Conservation (phyloP, 2,888 invertebrate genomes). For the Lymantria monacha region DNA sequence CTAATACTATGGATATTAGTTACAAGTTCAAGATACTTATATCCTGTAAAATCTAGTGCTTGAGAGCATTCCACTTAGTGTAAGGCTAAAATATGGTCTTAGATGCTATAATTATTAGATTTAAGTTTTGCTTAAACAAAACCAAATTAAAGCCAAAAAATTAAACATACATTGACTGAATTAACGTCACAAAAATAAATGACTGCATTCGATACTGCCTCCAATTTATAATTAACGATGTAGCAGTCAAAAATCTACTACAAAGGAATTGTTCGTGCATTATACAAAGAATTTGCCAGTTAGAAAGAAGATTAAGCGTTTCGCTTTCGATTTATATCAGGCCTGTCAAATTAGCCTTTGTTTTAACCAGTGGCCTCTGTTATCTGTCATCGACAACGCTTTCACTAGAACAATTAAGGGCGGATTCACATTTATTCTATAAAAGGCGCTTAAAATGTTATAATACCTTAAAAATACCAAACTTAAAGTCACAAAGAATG, state of each 20-base stretch:
- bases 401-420: constrained; percentile 40
- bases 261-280: neutral
- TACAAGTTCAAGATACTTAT: no score
- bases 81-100: no score
- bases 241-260: neutral
- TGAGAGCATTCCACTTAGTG: no score
- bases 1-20: neutral
- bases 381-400: constrained; percentile 43
- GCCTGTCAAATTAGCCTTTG: constrained; percentile 41
- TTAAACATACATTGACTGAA: no score
- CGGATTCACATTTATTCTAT: constrained; percentile 3
- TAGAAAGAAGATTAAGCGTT: constrained; percentile 5
- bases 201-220: no score
- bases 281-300: constrained; percentile 14
- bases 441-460: neutral
- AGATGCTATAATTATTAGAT: no score
- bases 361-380: constrained; percentile 29
- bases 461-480: no score
- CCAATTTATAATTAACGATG: neutral
- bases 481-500: no score
- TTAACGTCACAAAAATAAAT: no score
- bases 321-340: constrained; percentile 30
- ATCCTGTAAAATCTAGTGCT: no score
- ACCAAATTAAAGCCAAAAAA: no score
- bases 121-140: no score